These are phyloP conservation scores for Gymnothorax reevesii DNA, from an alignment of 2,797 vertebrate species.

Conservation along the genomic window DNA sequence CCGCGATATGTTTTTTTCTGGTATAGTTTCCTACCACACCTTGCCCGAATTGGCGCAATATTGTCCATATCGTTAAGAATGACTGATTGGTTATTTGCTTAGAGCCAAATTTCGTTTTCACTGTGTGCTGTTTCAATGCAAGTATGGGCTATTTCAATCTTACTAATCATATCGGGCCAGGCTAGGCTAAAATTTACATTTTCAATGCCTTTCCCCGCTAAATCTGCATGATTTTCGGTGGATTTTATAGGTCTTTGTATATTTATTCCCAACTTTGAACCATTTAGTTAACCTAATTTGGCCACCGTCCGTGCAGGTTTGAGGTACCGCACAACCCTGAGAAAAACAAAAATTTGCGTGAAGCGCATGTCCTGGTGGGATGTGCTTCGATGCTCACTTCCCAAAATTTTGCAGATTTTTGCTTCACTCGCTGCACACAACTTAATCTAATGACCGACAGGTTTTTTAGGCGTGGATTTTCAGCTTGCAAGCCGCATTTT, in stretches of 20 bases:
- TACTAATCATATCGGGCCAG: neutral
- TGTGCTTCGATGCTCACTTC: neutral
- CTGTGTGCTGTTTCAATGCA: neutral
- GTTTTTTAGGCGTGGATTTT: neutral
- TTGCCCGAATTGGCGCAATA: neutral
- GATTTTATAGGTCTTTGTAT: no score
- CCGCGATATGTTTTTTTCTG: neutral
- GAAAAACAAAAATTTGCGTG: no score
- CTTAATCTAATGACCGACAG: neutral
- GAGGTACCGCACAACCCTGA: no score
- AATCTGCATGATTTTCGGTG: no score
- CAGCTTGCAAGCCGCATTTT: neutral
- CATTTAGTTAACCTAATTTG: no score
- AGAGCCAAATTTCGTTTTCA: neutral
- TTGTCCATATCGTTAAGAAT: neutral
- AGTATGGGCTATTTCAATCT: neutral
- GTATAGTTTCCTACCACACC: neutral
- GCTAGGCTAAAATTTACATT: neutral
- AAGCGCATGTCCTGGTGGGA: no score
- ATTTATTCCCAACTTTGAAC: no score
- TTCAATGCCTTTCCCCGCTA: neutral
- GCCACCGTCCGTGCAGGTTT: no score
- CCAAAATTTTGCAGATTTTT: neutral
- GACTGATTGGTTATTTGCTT: neutral
- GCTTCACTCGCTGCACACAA: neutral